Conservation (phyloP, 2,888 invertebrate species). For the Tridacna crocea region DNA sequence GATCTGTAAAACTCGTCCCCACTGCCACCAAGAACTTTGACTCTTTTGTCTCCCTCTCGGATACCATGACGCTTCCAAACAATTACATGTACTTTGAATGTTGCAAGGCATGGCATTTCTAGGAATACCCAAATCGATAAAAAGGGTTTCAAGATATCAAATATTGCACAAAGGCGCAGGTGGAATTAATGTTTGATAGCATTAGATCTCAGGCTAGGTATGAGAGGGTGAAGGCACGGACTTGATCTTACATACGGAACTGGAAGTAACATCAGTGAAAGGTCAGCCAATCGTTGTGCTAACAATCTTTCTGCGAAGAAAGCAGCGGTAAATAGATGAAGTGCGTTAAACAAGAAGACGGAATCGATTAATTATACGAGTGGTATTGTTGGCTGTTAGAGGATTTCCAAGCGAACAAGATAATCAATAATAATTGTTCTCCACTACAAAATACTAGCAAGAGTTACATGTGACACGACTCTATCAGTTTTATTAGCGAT, state of each 20-base stretch:
- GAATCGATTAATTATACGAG: constrained; percentile 66
- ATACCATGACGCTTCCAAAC: too few relatives aligned
- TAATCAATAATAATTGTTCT: constrained; percentile 63
- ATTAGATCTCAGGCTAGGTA: too few relatives aligned
- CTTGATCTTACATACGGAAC: neutral
- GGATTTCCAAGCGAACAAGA: constrained; percentile 53
- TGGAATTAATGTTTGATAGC: too few relatives aligned
- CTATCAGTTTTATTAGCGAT: constrained; percentile 30
- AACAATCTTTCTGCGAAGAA: neutral
- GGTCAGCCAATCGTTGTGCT: neutral
- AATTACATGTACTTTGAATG: too few relatives aligned
- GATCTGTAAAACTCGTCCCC: too few relatives aligned
- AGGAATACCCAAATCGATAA: too few relatives aligned
- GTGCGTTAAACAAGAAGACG: constrained; percentile 49
- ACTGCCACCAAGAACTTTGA: too few relatives aligned
- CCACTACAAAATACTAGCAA: constrained; percentile 42
- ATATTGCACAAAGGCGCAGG: too few relatives aligned
- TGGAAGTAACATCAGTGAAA: neutral
- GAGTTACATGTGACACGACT: constrained; percentile 37
- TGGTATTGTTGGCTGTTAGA: constrained; percentile 55
- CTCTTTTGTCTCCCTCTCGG: too few relatives aligned
- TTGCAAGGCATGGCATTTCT: too few relatives aligned
- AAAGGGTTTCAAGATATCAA: too few relatives aligned
- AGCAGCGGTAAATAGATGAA: constrained; percentile 23
- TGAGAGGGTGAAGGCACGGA: too few relatives aligned